These are phyloP conservation scores for Catocala sponsa DNA, from an alignment of 2,888 invertebrate genomes.

Conservation along the genomic window DNA sequence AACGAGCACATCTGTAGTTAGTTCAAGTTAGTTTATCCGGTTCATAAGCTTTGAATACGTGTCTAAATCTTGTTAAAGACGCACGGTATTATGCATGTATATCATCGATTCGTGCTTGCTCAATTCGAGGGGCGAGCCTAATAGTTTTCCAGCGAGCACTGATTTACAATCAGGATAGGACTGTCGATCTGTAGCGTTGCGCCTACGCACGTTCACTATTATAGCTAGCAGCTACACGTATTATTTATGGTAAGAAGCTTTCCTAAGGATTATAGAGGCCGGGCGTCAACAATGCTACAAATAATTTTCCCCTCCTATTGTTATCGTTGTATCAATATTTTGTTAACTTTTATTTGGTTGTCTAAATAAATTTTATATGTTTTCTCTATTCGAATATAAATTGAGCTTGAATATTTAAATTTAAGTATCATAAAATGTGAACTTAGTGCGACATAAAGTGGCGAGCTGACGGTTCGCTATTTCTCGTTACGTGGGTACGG, in stretches of 20 bases:
- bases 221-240: conserved; percentile 84
- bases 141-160: conserved; percentile 71
- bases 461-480: conserved; percentile 48
- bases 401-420: conserved; percentile 54
- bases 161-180: conserved; percentile 86
- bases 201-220: conserved; percentile 81
- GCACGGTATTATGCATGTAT: conserved; percentile 13
- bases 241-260: conserved; percentile 88
- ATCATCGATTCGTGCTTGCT: conserved; percentile 42
- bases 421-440: conserved; percentile 48
- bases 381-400: conserved; percentile 47
- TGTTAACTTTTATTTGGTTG: conserved; percentile 58
- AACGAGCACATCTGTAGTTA: not conserved
- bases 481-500: conserved; percentile 48
- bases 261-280: conserved; percentile 83
- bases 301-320: conserved; percentile 65
- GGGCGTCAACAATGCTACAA: conserved; percentile 81
- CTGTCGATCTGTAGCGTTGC: conserved; percentile 81
- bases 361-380: conserved; percentile 48
- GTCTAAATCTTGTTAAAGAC: conserved; percentile 14
- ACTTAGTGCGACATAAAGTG: conserved; percentile 55
- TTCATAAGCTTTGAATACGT: conserved; percentile 11
- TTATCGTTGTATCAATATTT: conserved; percentile 59
- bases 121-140: conserved; percentile 57
- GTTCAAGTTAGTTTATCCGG: conserved; percentile 7